These are phyloP conservation scores for Invenusta paracnida DNA, from an alignment of 2,888 invertebrate species.

Conservation along the genomic window DNA sequence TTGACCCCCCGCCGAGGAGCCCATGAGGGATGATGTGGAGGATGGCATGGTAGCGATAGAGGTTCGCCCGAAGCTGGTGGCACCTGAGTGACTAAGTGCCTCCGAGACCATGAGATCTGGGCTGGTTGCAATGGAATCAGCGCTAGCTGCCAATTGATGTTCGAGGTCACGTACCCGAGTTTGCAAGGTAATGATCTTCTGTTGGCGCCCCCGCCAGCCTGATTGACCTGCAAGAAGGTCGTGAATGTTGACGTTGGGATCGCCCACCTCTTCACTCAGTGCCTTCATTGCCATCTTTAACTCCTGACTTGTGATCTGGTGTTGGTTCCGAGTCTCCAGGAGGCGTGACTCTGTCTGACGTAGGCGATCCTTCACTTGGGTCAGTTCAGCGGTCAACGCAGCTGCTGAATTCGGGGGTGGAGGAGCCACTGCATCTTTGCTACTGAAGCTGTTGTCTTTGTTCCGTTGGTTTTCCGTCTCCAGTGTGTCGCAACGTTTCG, in stretches of 20 bases:
- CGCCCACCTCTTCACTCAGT: constrained; percentile 58
- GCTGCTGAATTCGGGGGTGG: constrained; percentile 33
- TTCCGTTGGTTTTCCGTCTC: constrained; percentile 45
- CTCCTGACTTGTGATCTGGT: constrained; percentile 50
- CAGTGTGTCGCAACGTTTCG: constrained; percentile 54
- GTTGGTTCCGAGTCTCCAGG: constrained; percentile 49
- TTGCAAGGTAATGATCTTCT: constrained; percentile 56
- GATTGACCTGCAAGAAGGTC: constrained; percentile 51
- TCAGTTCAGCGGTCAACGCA: constrained; percentile 50
- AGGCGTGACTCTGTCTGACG: constrained; percentile 54
- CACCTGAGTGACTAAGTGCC: neutral
- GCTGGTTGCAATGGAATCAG: constrained; percentile 30
- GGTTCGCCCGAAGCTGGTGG: constrained; percentile 1
- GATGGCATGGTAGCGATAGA: neutral
- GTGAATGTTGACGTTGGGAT: constrained; percentile 54
- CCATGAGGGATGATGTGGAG: too few relatives aligned
- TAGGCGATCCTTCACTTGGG: constrained; percentile 55
- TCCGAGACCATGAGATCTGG: constrained; percentile 16
- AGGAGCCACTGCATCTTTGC: too few relatives aligned
- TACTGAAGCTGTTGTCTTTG: too few relatives aligned
- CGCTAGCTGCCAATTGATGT: constrained; percentile 35
- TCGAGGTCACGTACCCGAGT: constrained; percentile 51
- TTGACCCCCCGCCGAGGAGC: neutral
- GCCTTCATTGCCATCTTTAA: constrained; percentile 57
- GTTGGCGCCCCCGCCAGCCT: constrained; percentile 57